A percentile compares a stretch with the other conserved stretches of the same genome.
Evolutionary conservation across 2,113 vertebrate genomes (phyloP).

Genomic region (Limnothrissa miodon): DNA sequence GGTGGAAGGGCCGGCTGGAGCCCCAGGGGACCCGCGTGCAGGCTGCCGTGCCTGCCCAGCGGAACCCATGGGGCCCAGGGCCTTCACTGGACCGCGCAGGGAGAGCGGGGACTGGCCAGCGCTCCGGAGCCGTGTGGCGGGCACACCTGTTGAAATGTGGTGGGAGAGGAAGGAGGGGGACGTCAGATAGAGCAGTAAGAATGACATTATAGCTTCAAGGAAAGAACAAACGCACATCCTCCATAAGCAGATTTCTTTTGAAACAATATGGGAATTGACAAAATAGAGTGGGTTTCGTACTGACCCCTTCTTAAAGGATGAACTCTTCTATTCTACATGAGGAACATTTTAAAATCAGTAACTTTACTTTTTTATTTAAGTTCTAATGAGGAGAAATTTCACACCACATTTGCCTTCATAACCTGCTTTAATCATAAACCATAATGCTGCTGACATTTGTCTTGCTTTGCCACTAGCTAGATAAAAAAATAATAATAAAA

Average conservation of each 20-base stretch:
- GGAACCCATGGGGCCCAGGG: conserved; percentile 63
- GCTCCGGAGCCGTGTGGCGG: conserved; percentile 73
- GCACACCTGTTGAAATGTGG: conserved; percentile 66
- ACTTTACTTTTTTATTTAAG: no score
- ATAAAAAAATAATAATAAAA: not conserved
- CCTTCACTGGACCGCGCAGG: conserved; percentile 74
- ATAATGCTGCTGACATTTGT: not conserved
- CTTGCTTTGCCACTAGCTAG: not conserved
- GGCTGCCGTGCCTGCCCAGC: conserved; percentile 69
- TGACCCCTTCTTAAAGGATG: no score
- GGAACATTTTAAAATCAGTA: no score
- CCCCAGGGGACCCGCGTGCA: conserved; percentile 68
- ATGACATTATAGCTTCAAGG: not conserved
- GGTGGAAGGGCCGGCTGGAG: conserved; percentile 29
- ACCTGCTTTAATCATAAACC: not conserved
- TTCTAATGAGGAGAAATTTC: no score
- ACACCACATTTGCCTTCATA: no score
- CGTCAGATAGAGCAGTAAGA: not conserved
- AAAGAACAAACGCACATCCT: not conserved
- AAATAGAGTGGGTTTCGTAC: no score
- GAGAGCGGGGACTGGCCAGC: conserved; percentile 75
- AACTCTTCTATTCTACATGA: no score
- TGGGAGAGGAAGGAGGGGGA: not conserved
- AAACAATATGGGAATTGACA: not conserved
- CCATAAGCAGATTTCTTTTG: not conserved